Base-by-base conservation (phyloP, 1,140 invertebrate genomes). In the Pectinophora gossypiella region DNA sequence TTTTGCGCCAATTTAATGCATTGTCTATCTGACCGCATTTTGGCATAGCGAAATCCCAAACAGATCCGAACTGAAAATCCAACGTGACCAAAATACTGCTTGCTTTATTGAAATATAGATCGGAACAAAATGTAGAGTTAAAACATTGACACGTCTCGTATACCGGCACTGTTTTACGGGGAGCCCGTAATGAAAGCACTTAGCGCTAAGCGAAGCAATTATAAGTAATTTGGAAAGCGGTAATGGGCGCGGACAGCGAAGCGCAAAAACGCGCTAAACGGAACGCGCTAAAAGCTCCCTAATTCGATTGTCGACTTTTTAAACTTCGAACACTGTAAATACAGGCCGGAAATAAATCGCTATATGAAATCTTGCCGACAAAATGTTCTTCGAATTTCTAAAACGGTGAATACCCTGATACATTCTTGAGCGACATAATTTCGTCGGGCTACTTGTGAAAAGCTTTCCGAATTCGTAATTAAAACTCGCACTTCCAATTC, bases 201-300 rank as follows among this genome's bases (percentile, higher is more conserved):
- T 86, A 84, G 66, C 78, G 67, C 68, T 81, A 82, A 86, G 76
- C 83, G 83, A 85, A 85, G 79, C 83, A 86, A 86, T 86, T 86
- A 86, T 84, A 82, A 86, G 79, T 81, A 85, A 85, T 86, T 85
- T 78, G 73, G 74, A 72, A 55, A 69, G 70, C 71, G 59, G 70
- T 84, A 86, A 86, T 86, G 78, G 79, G 64, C 71, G 76, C 68
- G 72, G 81, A 85, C 79, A 68, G 76, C 69, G 76, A 66, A 56
- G 67, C 64, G 79, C 77, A 80, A 82, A 83, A 86, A 84, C 80
- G 74, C 74, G 75, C 77, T 58, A 76, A 82, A 77, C 77, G 76
- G 61, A 76, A 82, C 72, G 61, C 67, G 82, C 79, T 86, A 86
- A 86, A 86, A 86, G 83, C 83, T 64, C 68, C 66, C 76, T 83